A percentile compares a stretch with the other conserved stretches of the same genome.
These are phyloP conservation scores for Strix occidentalis DNA, from an alignment of 2,797 vertebrate species.

Conservation along the genomic window DNA sequence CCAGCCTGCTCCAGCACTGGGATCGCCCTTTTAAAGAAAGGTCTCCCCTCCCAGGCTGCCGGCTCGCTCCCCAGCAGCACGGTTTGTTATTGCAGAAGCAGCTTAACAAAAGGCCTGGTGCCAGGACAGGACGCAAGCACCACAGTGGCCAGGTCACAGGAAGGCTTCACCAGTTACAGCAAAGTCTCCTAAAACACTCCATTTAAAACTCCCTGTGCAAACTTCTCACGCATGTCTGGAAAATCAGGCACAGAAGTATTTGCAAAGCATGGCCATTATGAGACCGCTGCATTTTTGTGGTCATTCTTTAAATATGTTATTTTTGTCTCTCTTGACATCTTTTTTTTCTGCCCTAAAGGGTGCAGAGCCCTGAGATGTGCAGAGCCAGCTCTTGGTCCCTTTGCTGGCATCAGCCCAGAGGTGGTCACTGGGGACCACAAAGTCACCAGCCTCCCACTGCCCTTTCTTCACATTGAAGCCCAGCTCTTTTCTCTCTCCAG, in stretches of 20 bases:
- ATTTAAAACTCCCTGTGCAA: not conserved
- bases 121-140: not conserved
- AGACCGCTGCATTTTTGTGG: constrained; percentile 24
- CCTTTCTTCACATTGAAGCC: not conserved
- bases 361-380: not conserved
- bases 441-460: not conserved
- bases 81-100: not conserved
- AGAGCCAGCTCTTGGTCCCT: not conserved
- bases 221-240: not conserved
- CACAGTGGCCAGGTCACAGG: not conserved
- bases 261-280: not conserved
- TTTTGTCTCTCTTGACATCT: not conserved
- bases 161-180: not conserved
- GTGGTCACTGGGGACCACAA: rapidly evolving
- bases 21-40: not conserved
- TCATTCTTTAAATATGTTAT: constrained; percentile 3
- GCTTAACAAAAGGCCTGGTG: not conserved
- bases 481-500: not conserved
- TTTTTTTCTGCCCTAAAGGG: not conserved
- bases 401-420: not conserved
- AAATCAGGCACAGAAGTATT: constrained; percentile 6
- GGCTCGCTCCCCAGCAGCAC: rapidly evolving
- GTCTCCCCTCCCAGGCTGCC: not conserved
- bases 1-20: not conserved
- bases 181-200: not conserved